A percentile compares a stretch with the other conserved stretches of the same genome.
phyloP scores from a whole-genome alignment of 2,888 invertebrate species.

The Ophioninae sp. region DNA sequence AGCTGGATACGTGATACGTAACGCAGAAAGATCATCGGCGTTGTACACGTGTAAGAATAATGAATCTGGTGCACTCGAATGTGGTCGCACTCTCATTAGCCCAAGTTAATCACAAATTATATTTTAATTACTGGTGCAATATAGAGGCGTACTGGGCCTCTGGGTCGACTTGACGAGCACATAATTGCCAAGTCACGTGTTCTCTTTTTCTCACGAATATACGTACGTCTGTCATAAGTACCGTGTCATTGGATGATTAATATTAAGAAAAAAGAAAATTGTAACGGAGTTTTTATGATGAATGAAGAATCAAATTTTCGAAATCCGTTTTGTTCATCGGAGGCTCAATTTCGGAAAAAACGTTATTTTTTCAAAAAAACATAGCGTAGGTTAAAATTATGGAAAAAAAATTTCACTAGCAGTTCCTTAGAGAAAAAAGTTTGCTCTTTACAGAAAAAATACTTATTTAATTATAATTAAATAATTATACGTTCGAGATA shows the following conservation, averaged over 20 bases:
- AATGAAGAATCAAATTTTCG: neutral
- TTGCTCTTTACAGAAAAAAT: too few relatives aligned
- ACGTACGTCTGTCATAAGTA: neutral
- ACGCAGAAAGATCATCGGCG: constrained; percentile 49
- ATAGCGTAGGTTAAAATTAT: too few relatives aligned
- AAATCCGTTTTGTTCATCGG: too few relatives aligned
- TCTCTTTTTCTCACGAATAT: constrained; percentile 10
- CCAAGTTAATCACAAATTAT: constrained; percentile 74
- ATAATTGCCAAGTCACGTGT: constrained; percentile 70
- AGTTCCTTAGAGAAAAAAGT: too few relatives aligned
- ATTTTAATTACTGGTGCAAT: constrained; percentile 74
- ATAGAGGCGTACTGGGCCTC: constrained; percentile 61
- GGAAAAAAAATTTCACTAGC: too few relatives aligned
- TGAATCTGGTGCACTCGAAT: constrained; percentile 64
- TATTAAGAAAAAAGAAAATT: constrained; percentile 8
- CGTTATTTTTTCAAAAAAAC: too few relatives aligned
- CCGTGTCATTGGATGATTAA: constrained; percentile 30
- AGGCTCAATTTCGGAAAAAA: too few relatives aligned
- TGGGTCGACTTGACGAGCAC: constrained; percentile 67
- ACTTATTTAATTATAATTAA: too few relatives aligned
- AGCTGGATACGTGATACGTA: constrained; percentile 67
- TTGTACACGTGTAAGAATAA: constrained; percentile 40
- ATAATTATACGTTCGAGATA: too few relatives aligned
- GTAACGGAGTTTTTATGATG: constrained; percentile 6
- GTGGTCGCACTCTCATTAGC: constrained; percentile 74